A percentile compares a stretch with the other conserved stretches of the same genome.
Conservation (phyloP, 1,140 invertebrate genomes). For the Bombus pyrosoma region DNA sequence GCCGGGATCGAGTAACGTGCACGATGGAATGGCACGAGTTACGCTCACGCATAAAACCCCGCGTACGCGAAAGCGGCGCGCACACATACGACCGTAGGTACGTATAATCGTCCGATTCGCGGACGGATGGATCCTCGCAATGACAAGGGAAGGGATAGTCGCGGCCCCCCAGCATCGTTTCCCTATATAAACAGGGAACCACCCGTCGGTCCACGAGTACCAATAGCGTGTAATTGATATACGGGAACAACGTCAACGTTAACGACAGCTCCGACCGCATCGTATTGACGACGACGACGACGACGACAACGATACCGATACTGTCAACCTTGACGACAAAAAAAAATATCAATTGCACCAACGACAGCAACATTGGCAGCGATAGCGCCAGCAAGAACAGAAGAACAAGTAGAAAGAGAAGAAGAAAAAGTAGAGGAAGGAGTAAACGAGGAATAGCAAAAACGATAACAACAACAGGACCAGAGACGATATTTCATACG, state of each 20-base stretch:
- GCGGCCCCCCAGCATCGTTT: constrained; percentile 64
- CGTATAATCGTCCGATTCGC: constrained; percentile 52
- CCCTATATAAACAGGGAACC: constrained; percentile 61
- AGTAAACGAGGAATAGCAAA: not conserved
- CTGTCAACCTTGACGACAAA: not conserved
- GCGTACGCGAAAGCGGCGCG: constrained; percentile 13
- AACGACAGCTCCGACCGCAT: not conserved
- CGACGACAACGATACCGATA: not conserved
- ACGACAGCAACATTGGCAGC: not conserved
- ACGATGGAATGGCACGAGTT: constrained; percentile 44
- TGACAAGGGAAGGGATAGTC: constrained; percentile 55
- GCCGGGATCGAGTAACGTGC: not conserved
- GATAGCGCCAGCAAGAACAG: not conserved
- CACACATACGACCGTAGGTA: not conserved
- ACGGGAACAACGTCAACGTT: constrained; percentile 66
- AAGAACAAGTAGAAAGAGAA: not conserved
- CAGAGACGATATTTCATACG: not conserved
- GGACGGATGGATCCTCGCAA: constrained; percentile 51
- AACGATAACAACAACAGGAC: not conserved
- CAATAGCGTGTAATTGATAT: constrained; percentile 73
- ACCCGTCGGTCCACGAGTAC: constrained; percentile 69
- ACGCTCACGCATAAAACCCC: constrained; percentile 15
- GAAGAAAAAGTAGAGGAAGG: not conserved
- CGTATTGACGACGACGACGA: too few relatives aligned
- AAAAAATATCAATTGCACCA: not conserved